phyloP scores from a whole-genome alignment of 2,113 vertebrate genomes.

The Chelonoidis abingdonii region DNA sequence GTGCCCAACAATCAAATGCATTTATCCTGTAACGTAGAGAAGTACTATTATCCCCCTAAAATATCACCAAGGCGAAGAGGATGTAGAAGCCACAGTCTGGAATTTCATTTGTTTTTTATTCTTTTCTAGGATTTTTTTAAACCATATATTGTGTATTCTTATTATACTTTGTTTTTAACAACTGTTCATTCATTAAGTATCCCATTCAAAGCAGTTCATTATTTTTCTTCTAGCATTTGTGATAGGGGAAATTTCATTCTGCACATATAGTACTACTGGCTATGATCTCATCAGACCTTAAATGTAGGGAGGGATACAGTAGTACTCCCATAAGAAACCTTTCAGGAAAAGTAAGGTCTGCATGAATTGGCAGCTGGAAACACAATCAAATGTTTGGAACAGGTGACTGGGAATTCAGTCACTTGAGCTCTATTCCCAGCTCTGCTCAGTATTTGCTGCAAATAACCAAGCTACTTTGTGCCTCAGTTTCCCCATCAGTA shows the following conservation, averaged over 20 bases:
- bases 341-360: background rate
- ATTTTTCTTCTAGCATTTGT: slow-evolving; percentile 22
- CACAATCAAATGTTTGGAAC: too few species aligned
- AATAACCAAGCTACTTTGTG: background rate
- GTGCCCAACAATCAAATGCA: background rate
- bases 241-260: background rate
- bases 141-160: background rate
- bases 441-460: background rate
- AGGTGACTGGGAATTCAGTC: background rate
- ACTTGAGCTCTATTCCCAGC: background rate
- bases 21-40: background rate
- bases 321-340: background rate
- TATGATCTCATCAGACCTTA: background rate
- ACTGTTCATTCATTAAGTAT: background rate
- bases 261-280: background rate
- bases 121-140: background rate
- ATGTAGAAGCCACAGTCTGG: background rate
- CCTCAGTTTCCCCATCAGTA: background rate
- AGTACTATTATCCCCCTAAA: background rate
- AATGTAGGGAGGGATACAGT: background rate
- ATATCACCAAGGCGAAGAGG: background rate
- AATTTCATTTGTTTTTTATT: background rate
- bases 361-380: background rate
- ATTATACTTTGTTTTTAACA: background rate
- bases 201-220: background rate